Base-by-base conservation (phyloP, 1,140 invertebrate species). In the Lethrus apterus region DNA sequence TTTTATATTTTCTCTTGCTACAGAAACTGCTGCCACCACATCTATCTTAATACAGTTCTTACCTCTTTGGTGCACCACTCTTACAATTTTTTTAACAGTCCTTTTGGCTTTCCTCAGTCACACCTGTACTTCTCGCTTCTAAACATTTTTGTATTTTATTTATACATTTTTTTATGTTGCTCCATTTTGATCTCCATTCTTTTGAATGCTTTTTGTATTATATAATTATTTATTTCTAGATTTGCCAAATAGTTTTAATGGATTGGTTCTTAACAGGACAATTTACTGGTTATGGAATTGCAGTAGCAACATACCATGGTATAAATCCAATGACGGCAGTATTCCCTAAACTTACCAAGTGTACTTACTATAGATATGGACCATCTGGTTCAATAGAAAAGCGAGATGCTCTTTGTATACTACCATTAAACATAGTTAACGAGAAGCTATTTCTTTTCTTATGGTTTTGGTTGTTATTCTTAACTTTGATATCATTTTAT, bases 291-390 rank as follows among this genome's bases (percentile, higher is more conserved):
- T 88, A 85, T 55, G 80, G 84, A 11, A 68, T 77, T n/a, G 71
- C 74, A 1, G 71, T 86, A 0, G 62, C 66, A 0, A 63, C 70
- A 3, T 72, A 65, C 21, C 72, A 50, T 53, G 58, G 29, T 42
- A 64, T 42, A 58, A 69, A 54, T 45, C 75, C 78, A 2, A 83
- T 74, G 78, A 72, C 71, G 50, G 62, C 55, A 48, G 68, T 75
- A 48, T 93, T 84, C 58, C 87, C 83, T 1, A 84, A 86, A 59
- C 68, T 86, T n/a, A 80, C 86, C n/a, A 89, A 88, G 66, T 91
- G 87, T 59, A 75, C 74, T 36, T 77, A 85, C 33, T 66, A 76
- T 41, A 77, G 68, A 47, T 86, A 67, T 59, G 84, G 76, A 49
- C 70, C 71, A 53, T 80, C 76, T 8, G 83, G 83, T 4, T 65